phyloP scores from a whole-genome alignment of 2,888 invertebrate genomes.

The Drosophila hamatofila region DNA sequence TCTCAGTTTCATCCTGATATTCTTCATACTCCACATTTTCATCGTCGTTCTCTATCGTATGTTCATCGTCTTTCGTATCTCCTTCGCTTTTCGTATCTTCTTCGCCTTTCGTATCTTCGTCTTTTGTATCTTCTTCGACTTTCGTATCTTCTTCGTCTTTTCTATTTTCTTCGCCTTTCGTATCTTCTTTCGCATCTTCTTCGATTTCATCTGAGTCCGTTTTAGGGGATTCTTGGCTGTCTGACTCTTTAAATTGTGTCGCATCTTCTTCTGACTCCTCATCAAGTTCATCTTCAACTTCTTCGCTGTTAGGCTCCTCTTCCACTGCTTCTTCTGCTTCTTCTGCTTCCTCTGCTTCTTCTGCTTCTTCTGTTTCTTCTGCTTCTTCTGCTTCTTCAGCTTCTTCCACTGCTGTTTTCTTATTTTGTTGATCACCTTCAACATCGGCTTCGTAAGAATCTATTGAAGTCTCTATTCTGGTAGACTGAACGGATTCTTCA shows the following conservation, averaged over 20 bases:
- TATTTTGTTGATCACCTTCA: not conserved
- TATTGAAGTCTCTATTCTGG: not conserved
- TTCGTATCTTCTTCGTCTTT: not conserved
- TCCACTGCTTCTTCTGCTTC: no score
- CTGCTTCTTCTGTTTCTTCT: not conserved
- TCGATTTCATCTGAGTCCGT: no score
- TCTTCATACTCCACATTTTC: constrained; percentile 9
- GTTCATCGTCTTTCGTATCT: no score
- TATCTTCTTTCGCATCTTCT: not conserved
- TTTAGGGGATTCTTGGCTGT: not conserved
- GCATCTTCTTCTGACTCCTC: not conserved
- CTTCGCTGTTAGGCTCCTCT: not conserved
- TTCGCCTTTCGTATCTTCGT: not conserved
- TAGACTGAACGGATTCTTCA: not conserved
- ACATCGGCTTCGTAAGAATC: not conserved
- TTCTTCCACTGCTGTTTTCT: not conserved
- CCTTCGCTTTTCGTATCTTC: no score
- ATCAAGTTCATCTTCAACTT: not conserved
- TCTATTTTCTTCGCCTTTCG: no score
- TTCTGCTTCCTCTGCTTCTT: no score
- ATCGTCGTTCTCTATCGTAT: not conserved
- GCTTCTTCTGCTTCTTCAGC: constrained; percentile 6
- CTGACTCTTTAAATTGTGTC: not conserved
- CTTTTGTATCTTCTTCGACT: no score
- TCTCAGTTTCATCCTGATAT: not conserved